Conservation (phyloP, 2,797 vertebrate genomes). For the Pampus argenteus region DNA sequence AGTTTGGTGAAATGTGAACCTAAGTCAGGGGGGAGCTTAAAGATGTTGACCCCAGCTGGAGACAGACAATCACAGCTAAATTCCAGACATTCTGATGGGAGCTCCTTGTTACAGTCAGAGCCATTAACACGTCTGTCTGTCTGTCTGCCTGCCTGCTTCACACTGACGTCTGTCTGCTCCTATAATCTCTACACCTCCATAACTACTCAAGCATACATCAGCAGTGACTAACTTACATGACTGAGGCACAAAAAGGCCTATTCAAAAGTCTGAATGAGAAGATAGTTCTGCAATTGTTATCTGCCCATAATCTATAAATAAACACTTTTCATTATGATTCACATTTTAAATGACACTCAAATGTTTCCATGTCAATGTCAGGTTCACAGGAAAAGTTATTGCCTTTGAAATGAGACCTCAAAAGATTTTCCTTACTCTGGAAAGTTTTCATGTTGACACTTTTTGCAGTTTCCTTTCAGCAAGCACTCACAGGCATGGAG, state of each 20-base stretch:
- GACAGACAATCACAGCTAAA: constrained; percentile 63
- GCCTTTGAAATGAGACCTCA: constrained; percentile 41
- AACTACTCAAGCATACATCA: constrained; percentile 29
- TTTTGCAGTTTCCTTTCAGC: constrained; percentile 53
- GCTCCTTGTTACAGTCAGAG: constrained; percentile 51
- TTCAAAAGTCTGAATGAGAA: constrained; percentile 34
- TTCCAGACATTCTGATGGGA: constrained; percentile 75
- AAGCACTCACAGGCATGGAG: constrained; percentile 26
- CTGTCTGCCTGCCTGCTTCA: constrained; percentile 23
- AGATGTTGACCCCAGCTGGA: constrained; percentile 60
- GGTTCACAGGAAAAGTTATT: neutral
- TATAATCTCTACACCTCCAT: constrained; percentile 42
- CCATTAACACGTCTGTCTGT: constrained; percentile 39
- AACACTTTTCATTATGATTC: neutral
- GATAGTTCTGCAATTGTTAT: neutral
- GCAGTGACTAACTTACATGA: neutral
- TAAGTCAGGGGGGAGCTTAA: constrained; percentile 38
- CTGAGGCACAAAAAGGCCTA: neutral
- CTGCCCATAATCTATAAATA: neutral
- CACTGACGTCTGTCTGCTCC: constrained; percentile 24
- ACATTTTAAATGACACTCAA: neutral
- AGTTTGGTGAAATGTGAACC: constrained; percentile 69
- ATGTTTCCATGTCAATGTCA: neutral
- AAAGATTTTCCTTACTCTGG: constrained; percentile 19
- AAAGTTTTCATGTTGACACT: constrained; percentile 47